A percentile compares a stretch with the other conserved stretches of the same genome.
Conservation (phyloP, 2,888 invertebrate species). For the Taphrorychus bicolor region DNA sequence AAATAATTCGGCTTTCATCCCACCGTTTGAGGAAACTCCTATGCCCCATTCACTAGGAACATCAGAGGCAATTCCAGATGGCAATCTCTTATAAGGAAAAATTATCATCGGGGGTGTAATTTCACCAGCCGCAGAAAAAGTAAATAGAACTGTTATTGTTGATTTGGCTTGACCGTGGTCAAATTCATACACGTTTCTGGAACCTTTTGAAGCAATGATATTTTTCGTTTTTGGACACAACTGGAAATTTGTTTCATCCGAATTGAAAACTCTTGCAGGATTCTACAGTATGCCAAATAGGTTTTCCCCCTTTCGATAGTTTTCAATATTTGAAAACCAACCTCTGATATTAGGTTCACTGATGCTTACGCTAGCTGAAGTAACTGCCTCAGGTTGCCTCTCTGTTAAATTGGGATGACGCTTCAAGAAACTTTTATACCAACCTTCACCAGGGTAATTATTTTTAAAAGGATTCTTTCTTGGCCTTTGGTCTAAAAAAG, state of each 20-base stretch:
- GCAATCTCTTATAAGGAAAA: conserved; percentile 32
- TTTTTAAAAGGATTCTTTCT: conserved; percentile 14
- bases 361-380: conserved; percentile 44
- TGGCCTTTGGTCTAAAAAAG: background rate
- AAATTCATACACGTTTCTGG: conserved; percentile 4
- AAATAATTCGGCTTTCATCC: conserved; percentile 3
- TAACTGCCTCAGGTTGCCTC: conserved; percentile 34
- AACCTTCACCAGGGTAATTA: conserved; percentile 12
- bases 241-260: background rate
- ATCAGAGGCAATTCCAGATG: conserved; percentile 2
- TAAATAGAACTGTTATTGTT: conserved; percentile 5
- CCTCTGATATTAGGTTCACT: conserved; percentile 44
- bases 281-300: background rate
- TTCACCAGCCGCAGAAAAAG: background rate
- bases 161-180: background rate
- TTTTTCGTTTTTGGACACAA: conserved; percentile 1
- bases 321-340: conserved; percentile 37
- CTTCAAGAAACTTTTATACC: conserved; percentile 13
- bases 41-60: conserved; percentile 5
- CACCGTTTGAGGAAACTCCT: background rate
- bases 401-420: background rate
- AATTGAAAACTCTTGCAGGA: background rate
- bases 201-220: background rate
- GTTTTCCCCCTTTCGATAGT: background rate
- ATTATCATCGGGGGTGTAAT: conserved; percentile 5